phyloP scores from a whole-genome alignment of 2,797 vertebrate genomes.

The Coilia nasus region DNA sequence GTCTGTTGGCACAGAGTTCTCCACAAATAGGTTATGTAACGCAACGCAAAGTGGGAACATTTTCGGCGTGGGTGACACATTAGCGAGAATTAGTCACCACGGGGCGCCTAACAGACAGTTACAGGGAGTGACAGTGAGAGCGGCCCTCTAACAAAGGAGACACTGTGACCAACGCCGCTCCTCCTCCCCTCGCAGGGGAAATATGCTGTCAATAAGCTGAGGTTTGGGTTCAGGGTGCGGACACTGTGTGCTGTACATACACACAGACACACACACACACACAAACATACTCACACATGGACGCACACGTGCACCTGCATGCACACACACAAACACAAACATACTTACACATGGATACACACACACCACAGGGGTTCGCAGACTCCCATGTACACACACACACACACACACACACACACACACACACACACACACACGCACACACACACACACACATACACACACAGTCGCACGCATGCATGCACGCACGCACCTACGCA shows the following conservation, averaged over 20 bases:
- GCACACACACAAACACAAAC: neutral
- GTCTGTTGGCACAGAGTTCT: neutral
- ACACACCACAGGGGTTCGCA: neutral
- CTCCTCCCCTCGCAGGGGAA: neutral
- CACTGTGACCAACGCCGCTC: neutral
- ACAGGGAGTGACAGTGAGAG: conserved; percentile 7
- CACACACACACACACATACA: neutral
- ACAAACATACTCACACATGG: neutral
- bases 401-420: neutral
- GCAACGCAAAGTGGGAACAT: neutral
- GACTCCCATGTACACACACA: neutral
- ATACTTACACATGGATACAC: neutral
- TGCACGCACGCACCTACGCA: conserved; percentile 5
- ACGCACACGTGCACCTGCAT: neutral
- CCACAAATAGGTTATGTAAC: neutral
- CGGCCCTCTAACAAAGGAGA: conserved; percentile 1
- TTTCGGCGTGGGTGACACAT: neutral
- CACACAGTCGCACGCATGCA: neutral
- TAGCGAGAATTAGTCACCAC: conserved; percentile 6
- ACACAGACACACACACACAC: conserved; percentile 24
- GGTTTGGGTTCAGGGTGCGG: neutral
- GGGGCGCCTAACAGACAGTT: neutral
- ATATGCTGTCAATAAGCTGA: conserved; percentile 18
- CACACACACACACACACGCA: neutral
- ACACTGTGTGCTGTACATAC: neutral